Evolutionary conservation across 2,113 vertebrate species (phyloP).

Genomic region (Parotia lawesii): DNA sequence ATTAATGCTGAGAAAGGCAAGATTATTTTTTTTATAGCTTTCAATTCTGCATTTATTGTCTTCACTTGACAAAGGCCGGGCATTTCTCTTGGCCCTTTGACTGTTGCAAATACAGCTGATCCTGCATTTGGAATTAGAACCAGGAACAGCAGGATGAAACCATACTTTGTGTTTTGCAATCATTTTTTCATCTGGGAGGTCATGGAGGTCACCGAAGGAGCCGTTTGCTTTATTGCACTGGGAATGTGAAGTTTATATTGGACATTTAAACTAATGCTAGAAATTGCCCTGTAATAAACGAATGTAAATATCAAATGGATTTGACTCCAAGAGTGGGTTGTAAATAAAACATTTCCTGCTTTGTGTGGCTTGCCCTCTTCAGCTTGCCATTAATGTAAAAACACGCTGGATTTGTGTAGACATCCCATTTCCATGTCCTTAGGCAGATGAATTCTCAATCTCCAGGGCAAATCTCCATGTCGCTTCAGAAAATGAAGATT

Average conservation of each 20-base stretch:
- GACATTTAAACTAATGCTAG: constrained; percentile 7
- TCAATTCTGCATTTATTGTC: neutral
- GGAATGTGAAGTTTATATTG: neutral
- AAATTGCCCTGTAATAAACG: constrained; percentile 1
- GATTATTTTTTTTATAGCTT: neutral
- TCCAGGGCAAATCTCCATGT: neutral
- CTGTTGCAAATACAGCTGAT: neutral
- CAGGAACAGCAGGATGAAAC: neutral
- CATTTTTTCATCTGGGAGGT: neutral
- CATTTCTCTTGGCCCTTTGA: neutral
- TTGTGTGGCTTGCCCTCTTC: neutral
- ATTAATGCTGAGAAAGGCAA: neutral
- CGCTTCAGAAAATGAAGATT: neutral
- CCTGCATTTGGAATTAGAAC: neutral
- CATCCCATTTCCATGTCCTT: neutral
- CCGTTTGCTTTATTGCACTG: constrained; percentile 2
- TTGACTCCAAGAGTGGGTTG: neutral
- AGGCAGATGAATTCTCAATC: neutral
- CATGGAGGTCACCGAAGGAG: neutral
- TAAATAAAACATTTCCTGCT: constrained; percentile 32
- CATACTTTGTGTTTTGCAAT: neutral
- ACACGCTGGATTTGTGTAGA: neutral
- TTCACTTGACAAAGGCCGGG: neutral
- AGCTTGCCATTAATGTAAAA: neutral
- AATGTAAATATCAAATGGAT: constrained; percentile 27